Conservation (phyloP, 92 coral and sea anemone genomes). For the Isaurus tuberculatus region DNA sequence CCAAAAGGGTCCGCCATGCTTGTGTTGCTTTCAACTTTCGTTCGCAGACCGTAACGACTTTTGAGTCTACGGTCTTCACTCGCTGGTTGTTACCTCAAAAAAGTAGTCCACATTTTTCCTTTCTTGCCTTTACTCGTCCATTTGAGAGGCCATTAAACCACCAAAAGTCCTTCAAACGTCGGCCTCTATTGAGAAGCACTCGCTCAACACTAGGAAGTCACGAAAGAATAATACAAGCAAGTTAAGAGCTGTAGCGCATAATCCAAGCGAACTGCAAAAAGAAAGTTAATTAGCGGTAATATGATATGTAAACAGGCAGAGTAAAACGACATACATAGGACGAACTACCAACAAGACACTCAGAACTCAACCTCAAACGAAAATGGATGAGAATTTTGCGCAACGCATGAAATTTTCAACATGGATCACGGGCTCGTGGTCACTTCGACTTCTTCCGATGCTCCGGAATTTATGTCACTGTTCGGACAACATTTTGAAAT, state of each 20-base stretch:
- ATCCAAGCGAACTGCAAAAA: conserved; percentile 84
- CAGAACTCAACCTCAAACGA: conserved; percentile 23
- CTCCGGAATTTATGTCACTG: conserved; percentile 68
- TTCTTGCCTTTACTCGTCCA: conserved; percentile 22
- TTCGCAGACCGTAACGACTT: conserved; percentile 39
- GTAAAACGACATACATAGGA: conserved; percentile 74
- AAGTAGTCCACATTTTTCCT: conserved; percentile 35
- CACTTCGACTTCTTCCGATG: conserved; percentile 53
- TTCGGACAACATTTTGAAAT: conserved; percentile 38
- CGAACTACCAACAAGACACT: conserved; percentile 44
- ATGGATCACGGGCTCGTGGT: conserved; percentile 43
- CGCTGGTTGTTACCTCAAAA: conserved; percentile 39
- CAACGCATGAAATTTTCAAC: conserved; percentile 52
- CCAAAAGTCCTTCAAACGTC: conserved; percentile 45
- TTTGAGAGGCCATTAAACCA: conserved; percentile 40
- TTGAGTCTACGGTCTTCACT: conserved; percentile 26
- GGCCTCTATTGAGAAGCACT: conserved; percentile 63
- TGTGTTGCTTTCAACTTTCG: conserved; percentile 32
- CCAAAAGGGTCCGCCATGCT: conserved; percentile 94
- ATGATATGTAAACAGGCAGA: conserved; percentile 93
- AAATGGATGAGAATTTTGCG: conserved; percentile 61
- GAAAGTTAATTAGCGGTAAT: conserved; percentile 97
- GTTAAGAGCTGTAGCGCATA: conserved; percentile 82
- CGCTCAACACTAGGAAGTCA: conserved; percentile 82
- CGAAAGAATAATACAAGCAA: conserved; percentile 69